A percentile compares a stretch with the other conserved stretches of the same genome.
phyloP scores from a whole-genome alignment of 2,113 vertebrate species.

The Pluvialis apricaria region DNA sequence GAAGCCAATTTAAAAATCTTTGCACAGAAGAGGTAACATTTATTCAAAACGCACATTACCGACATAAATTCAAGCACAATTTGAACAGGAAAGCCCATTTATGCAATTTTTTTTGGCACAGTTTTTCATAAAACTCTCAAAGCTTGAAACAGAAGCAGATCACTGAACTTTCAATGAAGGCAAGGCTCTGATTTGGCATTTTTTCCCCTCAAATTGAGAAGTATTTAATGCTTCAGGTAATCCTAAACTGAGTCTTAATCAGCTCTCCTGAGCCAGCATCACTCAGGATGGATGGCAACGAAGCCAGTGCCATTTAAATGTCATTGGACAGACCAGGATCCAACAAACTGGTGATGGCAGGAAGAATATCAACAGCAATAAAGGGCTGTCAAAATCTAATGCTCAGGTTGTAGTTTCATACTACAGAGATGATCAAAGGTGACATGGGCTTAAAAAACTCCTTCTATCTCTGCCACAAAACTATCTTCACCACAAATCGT shows the following conservation, averaged over 20 bases:
- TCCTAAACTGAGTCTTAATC: neutral
- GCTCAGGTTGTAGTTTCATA: neutral
- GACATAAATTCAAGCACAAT: neutral
- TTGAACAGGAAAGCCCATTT: neutral
- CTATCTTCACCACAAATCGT: neutral
- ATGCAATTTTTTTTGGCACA: neutral
- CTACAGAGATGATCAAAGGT: neutral
- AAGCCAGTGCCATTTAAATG: neutral
- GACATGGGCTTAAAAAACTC: neutral
- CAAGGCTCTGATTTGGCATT: neutral
- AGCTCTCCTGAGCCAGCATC: neutral
- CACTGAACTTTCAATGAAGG: neutral
- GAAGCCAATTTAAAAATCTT: neutral
- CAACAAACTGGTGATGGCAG: fast-evolving
- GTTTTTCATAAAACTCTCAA: neutral
- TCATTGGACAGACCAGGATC: neutral
- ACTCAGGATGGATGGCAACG: neutral
- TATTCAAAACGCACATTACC: neutral
- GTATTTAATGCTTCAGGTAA: neutral
- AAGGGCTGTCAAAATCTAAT: neutral
- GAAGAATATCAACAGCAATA: neutral
- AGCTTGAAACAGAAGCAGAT: neutral
- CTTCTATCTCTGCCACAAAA: neutral
- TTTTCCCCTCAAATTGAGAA: neutral
- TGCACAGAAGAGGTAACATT: neutral